Evolutionary conservation across 2,797 vertebrate genomes (phyloP), one percentile per base, ranked within the genome.

Genomic region (Heliangelus exortis): DNA sequence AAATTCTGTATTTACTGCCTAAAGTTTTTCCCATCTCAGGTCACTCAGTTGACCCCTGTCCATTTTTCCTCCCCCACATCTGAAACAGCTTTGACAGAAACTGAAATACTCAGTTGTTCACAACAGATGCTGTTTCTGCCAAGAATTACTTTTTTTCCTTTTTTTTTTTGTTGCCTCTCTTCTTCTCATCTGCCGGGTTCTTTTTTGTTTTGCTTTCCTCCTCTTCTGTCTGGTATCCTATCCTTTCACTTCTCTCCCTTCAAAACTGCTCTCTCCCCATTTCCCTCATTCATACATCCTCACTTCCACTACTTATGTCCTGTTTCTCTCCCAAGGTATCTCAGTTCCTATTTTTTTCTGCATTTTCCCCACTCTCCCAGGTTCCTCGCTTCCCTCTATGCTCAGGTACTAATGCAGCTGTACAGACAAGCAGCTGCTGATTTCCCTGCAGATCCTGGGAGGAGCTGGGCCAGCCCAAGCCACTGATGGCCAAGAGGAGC

Each of bases 1-100:
- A 43, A 87, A 66, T 90, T 80, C 31, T 9, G 0, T 75, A 59
- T 87, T 96, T 89, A 66, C 76, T 84, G 43, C 31, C 54, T 66
- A 73, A 0, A 6, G 59, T 62, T 86, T 53, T 50, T 66, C 21
- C 16, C 55, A 73, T 41, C 34, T 79, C 47, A 76, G n/a, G 34
- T 90, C 75, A 89, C 14, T 19, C 79, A 48, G 45, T 62, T 74
- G 51, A 85, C 75, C 17, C 22, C 16, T 2, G 9, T 45, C 12
- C 34, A 78, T 62, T 89, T 67, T 87, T 68, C 63, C 33, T 80
- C 61, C 58, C 16, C 19, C 41, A 55, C 34, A 80, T 34, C 31
- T 48, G 72, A 83, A 94, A 93, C 4, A 79, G 29, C 54, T 87
- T 85, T 91, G 65, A 61, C 43, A 87, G 54, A 80, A 88, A 57